Percentiles rank a stretch among this genome's conserved stretches.
phyloP scores from a whole-genome alignment of 2,888 invertebrate genomes.

The Entomobrya multifasciata region DNA sequence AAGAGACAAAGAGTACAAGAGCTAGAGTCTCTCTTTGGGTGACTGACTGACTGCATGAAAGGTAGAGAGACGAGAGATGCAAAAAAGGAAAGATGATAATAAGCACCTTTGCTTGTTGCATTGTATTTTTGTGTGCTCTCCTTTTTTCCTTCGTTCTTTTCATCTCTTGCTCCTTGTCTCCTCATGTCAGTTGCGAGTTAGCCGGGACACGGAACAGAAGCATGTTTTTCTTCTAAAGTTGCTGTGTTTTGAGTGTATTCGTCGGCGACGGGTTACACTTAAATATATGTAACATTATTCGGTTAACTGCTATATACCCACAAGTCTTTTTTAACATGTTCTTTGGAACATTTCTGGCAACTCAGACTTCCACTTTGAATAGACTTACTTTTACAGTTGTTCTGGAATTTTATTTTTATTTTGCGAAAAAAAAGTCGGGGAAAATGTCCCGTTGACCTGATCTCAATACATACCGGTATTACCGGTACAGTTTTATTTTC shows the following conservation, averaged over 20 bases:
- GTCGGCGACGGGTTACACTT: not conserved
- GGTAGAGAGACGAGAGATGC: too few relatives aligned
- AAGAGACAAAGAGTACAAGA: not conserved
- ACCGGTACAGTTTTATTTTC: not conserved
- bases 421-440: not conserved
- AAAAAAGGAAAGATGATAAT: conserved; percentile 21
- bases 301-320: too few relatives aligned
- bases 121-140: not conserved
- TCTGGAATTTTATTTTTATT: conserved; percentile 4
- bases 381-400: conserved; percentile 18
- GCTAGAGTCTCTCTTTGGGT: not conserved
- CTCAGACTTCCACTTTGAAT: not conserved
- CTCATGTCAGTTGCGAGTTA: conserved; percentile 54
- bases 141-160: conserved; percentile 17
- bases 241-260: not conserved
- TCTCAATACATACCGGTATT: not conserved
- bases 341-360: not conserved
- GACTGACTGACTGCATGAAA: too few relatives aligned
- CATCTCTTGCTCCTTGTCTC: conserved; percentile 53
- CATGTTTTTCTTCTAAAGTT: not conserved
- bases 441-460: not conserved
- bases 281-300: too few relatives aligned
- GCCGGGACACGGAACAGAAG: conserved; percentile 53
- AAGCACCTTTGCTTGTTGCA: conserved; percentile 39
- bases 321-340: not conserved